A percentile compares a stretch with the other conserved stretches of the same genome.
These are phyloP conservation scores for Calosoma granatense DNA, from an alignment of 1,140 invertebrate species.

Conservation along the genomic window DNA sequence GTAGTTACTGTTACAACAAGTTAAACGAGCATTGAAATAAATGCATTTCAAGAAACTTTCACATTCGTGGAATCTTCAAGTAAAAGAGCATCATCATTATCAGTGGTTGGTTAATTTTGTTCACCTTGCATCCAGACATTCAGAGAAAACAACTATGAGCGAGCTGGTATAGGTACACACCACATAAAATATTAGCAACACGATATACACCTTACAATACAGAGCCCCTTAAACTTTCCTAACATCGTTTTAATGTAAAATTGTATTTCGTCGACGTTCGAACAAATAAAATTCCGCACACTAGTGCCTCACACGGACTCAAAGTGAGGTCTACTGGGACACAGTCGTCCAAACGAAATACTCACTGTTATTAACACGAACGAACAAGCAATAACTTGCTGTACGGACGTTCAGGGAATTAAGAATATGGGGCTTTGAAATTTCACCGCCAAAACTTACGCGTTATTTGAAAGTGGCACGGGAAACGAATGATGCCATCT, in stretches of 20 bases:
- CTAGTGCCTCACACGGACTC: background rate
- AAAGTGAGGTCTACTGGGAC: background rate
- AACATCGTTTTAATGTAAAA: constrained; percentile 7
- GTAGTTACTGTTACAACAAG: no score
- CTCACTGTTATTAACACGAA: background rate
- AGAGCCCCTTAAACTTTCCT: background rate
- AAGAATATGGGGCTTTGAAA: constrained; percentile 6
- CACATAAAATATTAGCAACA: constrained; percentile 3
- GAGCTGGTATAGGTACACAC: no score
- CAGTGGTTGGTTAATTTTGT: no score
- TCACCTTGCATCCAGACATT: no score
- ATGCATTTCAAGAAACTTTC: background rate
- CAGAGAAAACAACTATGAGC: no score
- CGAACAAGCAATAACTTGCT: background rate
- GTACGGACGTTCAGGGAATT: background rate
- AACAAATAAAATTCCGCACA: constrained; percentile 5
- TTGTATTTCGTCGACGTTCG: background rate
- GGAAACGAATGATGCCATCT: background rate
- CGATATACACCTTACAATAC: background rate
- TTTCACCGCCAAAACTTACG: constrained; percentile 4
- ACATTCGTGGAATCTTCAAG: no score
- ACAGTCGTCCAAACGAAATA: background rate
- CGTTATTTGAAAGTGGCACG: background rate
- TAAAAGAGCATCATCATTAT: no score
- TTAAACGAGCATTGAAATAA: no score